Evolutionary conservation across 1,140 invertebrate species (phyloP).

Genomic region (Heliconius nattereri): DNA sequence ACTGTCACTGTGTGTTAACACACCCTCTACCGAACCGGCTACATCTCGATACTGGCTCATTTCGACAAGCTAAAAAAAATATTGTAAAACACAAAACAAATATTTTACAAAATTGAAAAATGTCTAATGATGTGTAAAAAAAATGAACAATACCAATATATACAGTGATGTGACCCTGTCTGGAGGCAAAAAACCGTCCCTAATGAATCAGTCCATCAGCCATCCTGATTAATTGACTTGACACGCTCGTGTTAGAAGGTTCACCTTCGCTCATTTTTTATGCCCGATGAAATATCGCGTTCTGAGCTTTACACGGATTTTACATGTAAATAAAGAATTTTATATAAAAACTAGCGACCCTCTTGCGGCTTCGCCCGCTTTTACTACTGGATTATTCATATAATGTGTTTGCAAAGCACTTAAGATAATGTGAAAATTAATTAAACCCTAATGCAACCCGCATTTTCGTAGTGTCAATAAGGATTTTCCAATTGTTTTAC

Average conservation of each 20-base stretch:
- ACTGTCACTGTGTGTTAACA: too few relatives aligned
- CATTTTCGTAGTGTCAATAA: too few relatives aligned
- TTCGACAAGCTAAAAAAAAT: neutral
- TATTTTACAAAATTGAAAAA: neutral
- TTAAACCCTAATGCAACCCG: too few relatives aligned
- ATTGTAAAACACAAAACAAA: too few relatives aligned
- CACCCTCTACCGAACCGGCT: neutral
- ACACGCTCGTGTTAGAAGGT: neutral
- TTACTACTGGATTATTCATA: too few relatives aligned
- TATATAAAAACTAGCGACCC: too few relatives aligned
- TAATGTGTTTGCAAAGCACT: too few relatives aligned
- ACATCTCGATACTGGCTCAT: neutral
- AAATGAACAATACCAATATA: neutral
- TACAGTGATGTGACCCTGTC: neutral
- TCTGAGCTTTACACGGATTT: neutral
- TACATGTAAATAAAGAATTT: too few relatives aligned
- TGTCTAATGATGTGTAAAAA: neutral
- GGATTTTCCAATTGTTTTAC: too few relatives aligned
- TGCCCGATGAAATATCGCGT: neutral
- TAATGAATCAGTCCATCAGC: constrained; percentile 6
- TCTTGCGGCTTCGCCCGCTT: too few relatives aligned
- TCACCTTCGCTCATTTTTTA: constrained; percentile 1
- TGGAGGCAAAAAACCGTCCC: neutral
- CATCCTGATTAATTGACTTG: constrained; percentile 4
- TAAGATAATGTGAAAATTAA: too few relatives aligned